Evolutionary conservation across 35 echinoderm and acorn worm species (phyloP), one percentile per base, ranked within the genome.

Genomic region (Hemicentrotus pulcherrimus): DNA sequence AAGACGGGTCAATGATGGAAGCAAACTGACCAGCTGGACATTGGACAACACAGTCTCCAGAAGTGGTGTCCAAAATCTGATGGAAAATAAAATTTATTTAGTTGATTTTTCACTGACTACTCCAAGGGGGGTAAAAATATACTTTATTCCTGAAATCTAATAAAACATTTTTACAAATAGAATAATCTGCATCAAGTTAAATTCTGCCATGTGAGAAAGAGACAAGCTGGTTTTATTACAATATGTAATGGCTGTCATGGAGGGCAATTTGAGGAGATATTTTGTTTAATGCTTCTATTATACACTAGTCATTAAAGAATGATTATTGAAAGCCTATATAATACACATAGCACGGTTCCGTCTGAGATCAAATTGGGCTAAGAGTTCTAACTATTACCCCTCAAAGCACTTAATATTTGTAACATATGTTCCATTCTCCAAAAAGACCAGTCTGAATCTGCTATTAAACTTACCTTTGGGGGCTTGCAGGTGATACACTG

Each of bases 31-130:
- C 86, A 60, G 18, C 35, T 31, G 94, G 91, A 78, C 97, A 98
- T 24, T 24, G 31, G 22, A 65, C 86, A 32, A 97, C 91, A 94
- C 97, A 98, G 13, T 35, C 33, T 88, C 94, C 92, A 33, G 65
- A 92, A n/a, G 46, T 30, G 5, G 91, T 2, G 46, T 98, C 94
- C 19, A 97, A 58, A 18, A 97, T 48, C 97, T 97, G 95, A 31
- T 32, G 30, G 1, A 32, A 86, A 95, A 11, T 35, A 85, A 46
- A 12, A 4, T 78, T 78, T 78, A 28, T n/a, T 78, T 22, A 1
- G n/a, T 55, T 55, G 1, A 78, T 78, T 78, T 78, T 28, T 78
- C 4, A 7, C 19, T n/a, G 19, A 7, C 28, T 28, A 78, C 28
- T 28, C n/a, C 2, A 10, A 9, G 52, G 16, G 16, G 52, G 52